Percentiles rank a stretch among this genome's conserved stretches.
Conservation (phyloP, 2,113 vertebrate genomes). For the Sylvietta virens region DNA sequence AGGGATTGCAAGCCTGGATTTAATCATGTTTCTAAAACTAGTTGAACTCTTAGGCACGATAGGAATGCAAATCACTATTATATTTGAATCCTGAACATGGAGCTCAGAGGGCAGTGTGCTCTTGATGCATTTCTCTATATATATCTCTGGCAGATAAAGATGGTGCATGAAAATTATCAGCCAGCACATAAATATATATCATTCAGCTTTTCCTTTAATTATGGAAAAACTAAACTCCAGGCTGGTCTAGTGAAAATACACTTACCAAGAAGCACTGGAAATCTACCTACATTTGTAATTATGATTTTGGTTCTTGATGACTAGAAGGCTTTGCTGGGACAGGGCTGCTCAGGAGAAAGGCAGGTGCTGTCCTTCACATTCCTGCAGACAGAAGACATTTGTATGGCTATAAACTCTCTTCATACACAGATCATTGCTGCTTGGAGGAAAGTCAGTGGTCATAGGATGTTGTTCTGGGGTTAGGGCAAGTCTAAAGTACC, state of each 20-base stretch:
- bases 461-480: not conserved
- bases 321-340: not conserved
- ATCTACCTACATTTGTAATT: not conserved
- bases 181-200: not conserved
- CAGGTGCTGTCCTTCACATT: not conserved
- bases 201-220: not conserved
- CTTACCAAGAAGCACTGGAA: not conserved
- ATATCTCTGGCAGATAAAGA: not conserved
- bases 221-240: not conserved
- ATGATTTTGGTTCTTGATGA: not conserved
- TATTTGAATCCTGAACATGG: not conserved
- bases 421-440: not conserved
- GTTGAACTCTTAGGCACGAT: not conserved
- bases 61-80: not conserved
- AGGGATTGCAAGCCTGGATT: not conserved
- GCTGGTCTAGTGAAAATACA: not conserved
- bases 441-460: not conserved
- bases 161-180: not conserved
- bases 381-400: not conserved
- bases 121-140: not conserved
- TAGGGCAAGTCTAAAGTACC: not conserved
- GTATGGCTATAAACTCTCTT: not conserved
- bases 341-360: not conserved
- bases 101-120: not conserved
- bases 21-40: slow-evolving; percentile 14